Evolutionary conservation across 2,113 vertebrate species (phyloP).

Genomic region (Halcyon senegalensis): DNA sequence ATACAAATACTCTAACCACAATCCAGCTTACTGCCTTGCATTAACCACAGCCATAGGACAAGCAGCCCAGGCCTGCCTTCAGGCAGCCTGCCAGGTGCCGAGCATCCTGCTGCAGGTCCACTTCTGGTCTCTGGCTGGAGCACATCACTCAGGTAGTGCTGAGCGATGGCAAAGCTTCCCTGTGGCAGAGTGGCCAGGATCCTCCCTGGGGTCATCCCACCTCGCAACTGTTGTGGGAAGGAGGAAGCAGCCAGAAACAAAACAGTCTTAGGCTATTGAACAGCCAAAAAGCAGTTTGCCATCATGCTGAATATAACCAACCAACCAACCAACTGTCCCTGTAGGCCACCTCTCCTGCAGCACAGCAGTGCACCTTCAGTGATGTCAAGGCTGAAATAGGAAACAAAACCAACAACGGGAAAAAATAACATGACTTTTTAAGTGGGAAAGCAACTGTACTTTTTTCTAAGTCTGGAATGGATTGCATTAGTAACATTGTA

Average conservation of each 20-base stretch:
- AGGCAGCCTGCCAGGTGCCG: background rate
- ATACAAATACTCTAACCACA: background rate
- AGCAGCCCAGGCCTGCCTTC: background rate
- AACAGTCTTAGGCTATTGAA: background rate
- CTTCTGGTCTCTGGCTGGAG: background rate
- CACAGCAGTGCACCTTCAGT: background rate
- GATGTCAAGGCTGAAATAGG: background rate
- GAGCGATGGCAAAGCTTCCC: background rate
- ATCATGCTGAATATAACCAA: background rate
- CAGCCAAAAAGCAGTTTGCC: background rate
- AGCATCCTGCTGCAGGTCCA: background rate
- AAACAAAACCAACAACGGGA: background rate
- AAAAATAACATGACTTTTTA: background rate
- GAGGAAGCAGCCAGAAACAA: background rate
- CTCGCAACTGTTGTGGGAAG: background rate
- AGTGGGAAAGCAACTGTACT: background rate
- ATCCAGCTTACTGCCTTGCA: background rate
- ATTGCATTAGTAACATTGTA: constrained; percentile 25
- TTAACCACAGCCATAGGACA: background rate
- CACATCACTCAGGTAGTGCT: background rate
- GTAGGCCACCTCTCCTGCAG: background rate
- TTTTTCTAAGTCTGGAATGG: background rate
- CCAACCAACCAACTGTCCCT: background rate
- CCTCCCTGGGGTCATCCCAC: background rate
- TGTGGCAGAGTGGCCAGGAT: background rate